phyloP scores from a whole-genome alignment of 2,888 invertebrate species.

The Desoria tigrina region DNA sequence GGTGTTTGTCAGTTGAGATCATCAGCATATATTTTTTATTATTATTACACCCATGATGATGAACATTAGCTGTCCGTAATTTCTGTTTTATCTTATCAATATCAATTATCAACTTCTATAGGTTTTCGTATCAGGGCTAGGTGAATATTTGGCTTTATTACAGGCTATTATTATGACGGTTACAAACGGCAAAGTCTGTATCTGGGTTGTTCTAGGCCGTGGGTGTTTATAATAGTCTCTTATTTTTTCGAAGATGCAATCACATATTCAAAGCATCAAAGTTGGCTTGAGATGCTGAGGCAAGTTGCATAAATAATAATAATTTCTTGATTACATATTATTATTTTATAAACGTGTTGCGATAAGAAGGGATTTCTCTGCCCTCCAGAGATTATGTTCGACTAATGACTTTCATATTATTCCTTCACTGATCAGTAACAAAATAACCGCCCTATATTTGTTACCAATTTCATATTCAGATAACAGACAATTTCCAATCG shows the following conservation, averaged over 20 bases:
- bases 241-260: not conserved
- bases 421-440: slow-evolving; percentile 1
- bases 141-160: slow-evolving; percentile 5
- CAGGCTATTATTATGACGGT: no score
- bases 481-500: no score
- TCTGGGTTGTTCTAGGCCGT: not conserved
- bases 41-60: not conserved
- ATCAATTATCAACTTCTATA: slow-evolving; percentile 1
- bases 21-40: not conserved
- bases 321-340: slow-evolving; percentile 25
- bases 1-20: not conserved
- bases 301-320: slow-evolving; percentile 24
- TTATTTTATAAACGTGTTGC: slow-evolving; percentile 24
- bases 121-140: not conserved
- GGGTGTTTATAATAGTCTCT: not conserved
- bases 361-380: slow-evolving; percentile 25
- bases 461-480: no score
- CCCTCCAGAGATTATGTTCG: slow-evolving; percentile 33
- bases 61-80: slow-evolving; percentile 2
- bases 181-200: no score
- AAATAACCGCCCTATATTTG: not conserved
- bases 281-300: slow-evolving; percentile 7
- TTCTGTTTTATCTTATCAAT: slow-evolving; percentile 5
- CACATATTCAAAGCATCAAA: not conserved
- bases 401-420: slow-evolving; percentile 34